Percentiles rank a stretch among this genome's conserved stretches.
Evolutionary conservation across 2,797 vertebrate species (phyloP).

Genomic region (Phrynocephalus vlangalii): DNA sequence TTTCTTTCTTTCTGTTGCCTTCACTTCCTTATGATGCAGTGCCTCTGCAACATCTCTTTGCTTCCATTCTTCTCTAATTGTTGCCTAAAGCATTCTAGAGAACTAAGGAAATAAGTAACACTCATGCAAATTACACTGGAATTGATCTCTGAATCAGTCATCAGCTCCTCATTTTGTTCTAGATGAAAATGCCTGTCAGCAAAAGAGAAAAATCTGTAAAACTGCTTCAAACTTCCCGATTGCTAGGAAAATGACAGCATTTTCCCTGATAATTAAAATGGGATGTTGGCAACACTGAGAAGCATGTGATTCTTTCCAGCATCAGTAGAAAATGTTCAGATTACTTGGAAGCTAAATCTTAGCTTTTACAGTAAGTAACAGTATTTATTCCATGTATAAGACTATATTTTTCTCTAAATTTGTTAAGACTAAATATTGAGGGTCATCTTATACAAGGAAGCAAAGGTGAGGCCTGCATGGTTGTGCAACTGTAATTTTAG

Average conservation of each 20-base stretch:
- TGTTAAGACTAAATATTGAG: too few relatives aligned
- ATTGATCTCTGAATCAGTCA: constrained; percentile 7
- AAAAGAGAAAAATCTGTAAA: neutral
- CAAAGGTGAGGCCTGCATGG: too few relatives aligned
- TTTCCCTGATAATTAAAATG: constrained; percentile 12
- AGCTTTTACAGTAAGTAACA: too few relatives aligned
- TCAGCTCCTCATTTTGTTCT: constrained; percentile 10
- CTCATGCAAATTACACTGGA: constrained; percentile 26
- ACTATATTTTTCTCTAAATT: too few relatives aligned
- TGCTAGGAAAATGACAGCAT: neutral
- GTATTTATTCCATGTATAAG: too few relatives aligned
- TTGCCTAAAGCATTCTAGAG: constrained; percentile 14
- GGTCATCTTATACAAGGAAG: too few relatives aligned
- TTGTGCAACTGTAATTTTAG: too few relatives aligned
- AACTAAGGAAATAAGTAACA: constrained; percentile 21
- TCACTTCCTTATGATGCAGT: neutral
- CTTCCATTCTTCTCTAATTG: constrained; percentile 20
- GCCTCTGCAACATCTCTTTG: constrained; percentile 5
- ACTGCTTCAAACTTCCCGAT: neutral
- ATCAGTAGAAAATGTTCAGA: neutral
- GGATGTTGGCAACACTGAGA: neutral
- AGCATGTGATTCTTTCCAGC: neutral
- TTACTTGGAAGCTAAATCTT: neutral
- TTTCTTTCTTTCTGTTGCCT: neutral
- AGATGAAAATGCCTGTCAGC: constrained; percentile 17